Percentiles rank a stretch among this genome's conserved stretches.
Evolutionary conservation across 2,797 vertebrate species (phyloP).

Genomic region (Ibycter americanus): DNA sequence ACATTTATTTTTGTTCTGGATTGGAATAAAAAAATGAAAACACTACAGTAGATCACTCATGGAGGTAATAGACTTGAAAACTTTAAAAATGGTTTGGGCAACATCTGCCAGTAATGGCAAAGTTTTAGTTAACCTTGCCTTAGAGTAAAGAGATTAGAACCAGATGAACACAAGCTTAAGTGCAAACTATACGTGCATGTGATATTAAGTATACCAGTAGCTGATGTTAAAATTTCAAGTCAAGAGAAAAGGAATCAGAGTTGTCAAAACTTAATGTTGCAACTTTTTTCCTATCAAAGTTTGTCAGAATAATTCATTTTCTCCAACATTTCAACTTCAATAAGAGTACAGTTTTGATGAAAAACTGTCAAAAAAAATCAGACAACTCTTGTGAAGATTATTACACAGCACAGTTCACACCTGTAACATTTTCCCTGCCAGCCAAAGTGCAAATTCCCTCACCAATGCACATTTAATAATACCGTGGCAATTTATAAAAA

Average conservation of each 20-base stretch:
- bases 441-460: constrained; percentile 1
- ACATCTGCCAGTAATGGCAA: not conserved
- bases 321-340: not conserved
- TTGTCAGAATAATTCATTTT: constrained; percentile 18
- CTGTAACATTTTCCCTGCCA: constrained; percentile 3
- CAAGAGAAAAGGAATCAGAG: not conserved
- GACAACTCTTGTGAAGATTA: not conserved
- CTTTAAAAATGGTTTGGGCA: not conserved
- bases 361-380: constrained; percentile 21
- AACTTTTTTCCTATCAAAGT: not conserved
- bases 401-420: not conserved
- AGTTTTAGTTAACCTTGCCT: not conserved
- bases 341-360: not conserved
- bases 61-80: not conserved
- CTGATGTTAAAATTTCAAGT: not conserved
- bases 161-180: not conserved
- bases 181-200: not conserved
- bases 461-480: not conserved
- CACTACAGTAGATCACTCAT: not conserved
- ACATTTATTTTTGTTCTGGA: not conserved
- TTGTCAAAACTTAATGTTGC: constrained; percentile 5
- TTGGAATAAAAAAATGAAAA: not conserved
- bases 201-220: not conserved
- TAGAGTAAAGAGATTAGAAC: not conserved
- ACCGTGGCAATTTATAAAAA: not conserved